phyloP scores from a whole-genome alignment of 2,113 vertebrate species.

The Piprites chloris region DNA sequence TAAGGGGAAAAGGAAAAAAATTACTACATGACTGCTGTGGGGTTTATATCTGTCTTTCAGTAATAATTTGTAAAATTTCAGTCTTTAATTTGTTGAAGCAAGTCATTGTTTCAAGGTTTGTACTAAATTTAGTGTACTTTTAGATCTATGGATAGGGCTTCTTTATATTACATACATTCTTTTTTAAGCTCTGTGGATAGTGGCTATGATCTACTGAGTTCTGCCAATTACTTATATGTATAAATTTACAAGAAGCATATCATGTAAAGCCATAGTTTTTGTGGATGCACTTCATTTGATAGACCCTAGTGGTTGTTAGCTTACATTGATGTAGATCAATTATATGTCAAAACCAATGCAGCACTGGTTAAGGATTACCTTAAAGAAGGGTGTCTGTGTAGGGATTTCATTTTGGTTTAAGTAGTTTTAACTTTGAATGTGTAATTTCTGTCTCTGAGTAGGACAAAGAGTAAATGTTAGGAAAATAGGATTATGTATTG shows the following conservation, averaged over 20 bases:
- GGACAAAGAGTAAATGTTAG: not conserved
- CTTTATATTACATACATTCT: not conserved
- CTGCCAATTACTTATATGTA: not conserved
- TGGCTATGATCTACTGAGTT: not conserved
- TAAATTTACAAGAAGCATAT: not conserved
- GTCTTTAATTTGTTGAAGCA: not conserved
- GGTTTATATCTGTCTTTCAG: not conserved
- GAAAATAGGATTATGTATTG: not conserved
- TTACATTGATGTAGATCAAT: not conserved
- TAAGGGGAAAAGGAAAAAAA: not conserved
- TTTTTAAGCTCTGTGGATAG: not conserved
- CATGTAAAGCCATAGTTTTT: not conserved
- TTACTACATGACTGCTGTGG: accelerated
- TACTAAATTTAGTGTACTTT: not conserved
- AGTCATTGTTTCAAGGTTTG: not conserved
- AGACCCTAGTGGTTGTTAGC: not conserved
- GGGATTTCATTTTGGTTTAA: not conserved
- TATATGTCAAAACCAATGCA: not conserved
- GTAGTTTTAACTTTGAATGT: not conserved
- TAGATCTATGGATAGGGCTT: not conserved
- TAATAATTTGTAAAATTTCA: not conserved
- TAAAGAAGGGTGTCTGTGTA: not conserved
- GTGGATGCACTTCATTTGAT: not conserved
- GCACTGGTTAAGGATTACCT: no score
- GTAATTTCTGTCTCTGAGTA: not conserved